A percentile compares a stretch with the other conserved stretches of the same genome.
phyloP scores from a whole-genome alignment of 37 sponge, comb jelly and placozoan genomes.

The Cladorhizidae sp. region DNA sequence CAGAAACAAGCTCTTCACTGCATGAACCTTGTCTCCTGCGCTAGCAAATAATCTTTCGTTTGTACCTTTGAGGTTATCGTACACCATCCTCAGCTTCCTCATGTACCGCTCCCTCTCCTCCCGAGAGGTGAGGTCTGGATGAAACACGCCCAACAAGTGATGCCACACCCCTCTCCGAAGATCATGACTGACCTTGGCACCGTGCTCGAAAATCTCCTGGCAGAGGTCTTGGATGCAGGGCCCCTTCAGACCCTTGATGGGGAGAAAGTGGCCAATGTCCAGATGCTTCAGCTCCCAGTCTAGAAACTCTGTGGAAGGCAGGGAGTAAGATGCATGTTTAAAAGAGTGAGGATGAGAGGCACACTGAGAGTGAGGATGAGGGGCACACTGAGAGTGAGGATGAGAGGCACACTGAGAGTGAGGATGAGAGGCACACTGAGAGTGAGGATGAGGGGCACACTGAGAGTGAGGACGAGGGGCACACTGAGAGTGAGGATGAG shows the following conservation, averaged over 20 bases:
- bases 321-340: too few relatives aligned
- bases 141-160: conserved; percentile 65
- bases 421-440: too few relatives aligned
- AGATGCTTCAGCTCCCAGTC: conserved; percentile 33
- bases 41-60: too few relatives aligned
- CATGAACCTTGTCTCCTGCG: too few relatives aligned
- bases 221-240: conserved; percentile 5
- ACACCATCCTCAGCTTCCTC: conserved; percentile 37
- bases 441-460: too few relatives aligned
- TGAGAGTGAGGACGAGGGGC: too few relatives aligned
- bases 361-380: too few relatives aligned
- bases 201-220: conserved; percentile 28
- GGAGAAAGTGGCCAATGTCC: conserved; percentile 29
- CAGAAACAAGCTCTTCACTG: too few relatives aligned
- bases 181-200: conserved; percentile 15
- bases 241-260: conserved; percentile 16
- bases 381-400: too few relatives aligned
- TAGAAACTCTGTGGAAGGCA: conserved; percentile 4
- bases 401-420: too few relatives aligned
- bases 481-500: too few relatives aligned
- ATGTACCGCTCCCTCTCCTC: conserved; percentile 53
- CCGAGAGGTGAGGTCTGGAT: conserved; percentile 39
- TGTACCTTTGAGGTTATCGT: conserved; percentile 54
- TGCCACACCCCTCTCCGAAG: conserved; percentile 53
- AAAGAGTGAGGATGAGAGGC: too few relatives aligned